Base-by-base conservation (phyloP, 2,888 invertebrate species). In the Embidobia sp. region DNA sequence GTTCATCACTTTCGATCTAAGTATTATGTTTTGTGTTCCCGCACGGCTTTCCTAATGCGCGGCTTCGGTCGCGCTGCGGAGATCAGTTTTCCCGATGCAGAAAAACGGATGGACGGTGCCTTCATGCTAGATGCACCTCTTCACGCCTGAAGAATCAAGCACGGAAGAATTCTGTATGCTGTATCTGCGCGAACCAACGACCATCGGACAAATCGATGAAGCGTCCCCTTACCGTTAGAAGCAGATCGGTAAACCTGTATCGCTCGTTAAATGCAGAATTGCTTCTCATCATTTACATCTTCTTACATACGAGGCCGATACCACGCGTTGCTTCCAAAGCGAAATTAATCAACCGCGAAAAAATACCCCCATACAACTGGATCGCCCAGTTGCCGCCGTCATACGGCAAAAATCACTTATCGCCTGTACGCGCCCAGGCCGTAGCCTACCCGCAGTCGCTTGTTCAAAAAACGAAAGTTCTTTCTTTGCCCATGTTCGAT, bases 221-320 rank as follows among this genome's bases (percentile, higher is more conserved):
- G 83, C 85, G 83, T 85, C 85, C 59, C 81, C 81, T 53, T 81
- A 86, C 86, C 86, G 86, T 86, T 86, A 85, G 81, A 79, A 83
- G 73, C 79, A 82, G 79, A 81, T 82, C 83, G 81, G 73, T 51
- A 73, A 78, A 70, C 67, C 74, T 74, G 79, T 72, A 77, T 79
- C 66, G 81, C 82, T 85, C 83, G 84, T 85, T 84, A 84, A 84
- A 82, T 79, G 81, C 80, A 75, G 81, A 85, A 85, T 85, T 82
- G 79, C 80, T 51, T 75, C 64, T 80, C 81, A 82, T 85, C 83
- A 84, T 78, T 81, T 79, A 79, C 75, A 79, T 77, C 74, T 72
- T 11, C 33, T 61, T 53, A 55, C 37, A 44, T 33, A 53, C 53
- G 16, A 18, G n/a, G n/a, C n/a, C 31, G 53, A 11, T 37, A 63